Conservation (phyloP, 2,113 vertebrate species). For the Misgurnus anguillicaudatus region DNA sequence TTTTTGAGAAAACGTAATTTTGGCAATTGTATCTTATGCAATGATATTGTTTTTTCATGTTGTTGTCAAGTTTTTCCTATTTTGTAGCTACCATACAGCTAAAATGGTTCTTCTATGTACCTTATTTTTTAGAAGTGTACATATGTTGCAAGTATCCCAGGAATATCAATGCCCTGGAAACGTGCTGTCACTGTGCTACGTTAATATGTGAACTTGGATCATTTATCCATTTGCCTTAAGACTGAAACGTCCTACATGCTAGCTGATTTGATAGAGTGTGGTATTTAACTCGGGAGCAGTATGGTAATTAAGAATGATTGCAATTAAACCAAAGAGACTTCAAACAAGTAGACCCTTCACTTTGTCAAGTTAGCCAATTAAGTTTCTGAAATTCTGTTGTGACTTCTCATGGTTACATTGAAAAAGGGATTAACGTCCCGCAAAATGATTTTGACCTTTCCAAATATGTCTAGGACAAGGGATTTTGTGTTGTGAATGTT, state of each 20-base stretch:
- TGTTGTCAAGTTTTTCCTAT: too few species aligned
- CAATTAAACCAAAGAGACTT: slow-evolving; percentile 47
- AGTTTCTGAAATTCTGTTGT: slow-evolving; percentile 25
- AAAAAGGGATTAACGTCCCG: slow-evolving; percentile 7
- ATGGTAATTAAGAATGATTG: slow-evolving; percentile 39
- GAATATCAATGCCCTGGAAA: slow-evolving; percentile 41
- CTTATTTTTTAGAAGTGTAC: too few species aligned
- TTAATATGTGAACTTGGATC: slow-evolving; percentile 26
- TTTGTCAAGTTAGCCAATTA: slow-evolving; percentile 50
- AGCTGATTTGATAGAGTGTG: slow-evolving; percentile 33
- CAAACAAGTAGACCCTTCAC: slow-evolving; percentile 43
- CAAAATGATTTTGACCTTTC: slow-evolving; percentile 21
- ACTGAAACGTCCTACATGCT: slow-evolving; percentile 23
- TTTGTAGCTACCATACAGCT: too few species aligned
- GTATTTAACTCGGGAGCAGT: slow-evolving; percentile 35
- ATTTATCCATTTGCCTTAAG: slow-evolving; percentile 39
- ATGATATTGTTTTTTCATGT: too few species aligned
- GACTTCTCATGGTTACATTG: slow-evolving; percentile 11
- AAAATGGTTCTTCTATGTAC: too few species aligned
- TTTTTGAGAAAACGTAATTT: too few species aligned
- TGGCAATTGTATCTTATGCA: too few species aligned
- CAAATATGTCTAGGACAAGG: slow-evolving; percentile 20
- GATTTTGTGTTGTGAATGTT: background rate
- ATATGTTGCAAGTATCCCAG: slow-evolving; percentile 15
- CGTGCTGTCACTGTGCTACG: background rate